Evolutionary conservation across 2,888 invertebrate genomes (phyloP).

Genomic region (Caenorhabditis afra): DNA sequence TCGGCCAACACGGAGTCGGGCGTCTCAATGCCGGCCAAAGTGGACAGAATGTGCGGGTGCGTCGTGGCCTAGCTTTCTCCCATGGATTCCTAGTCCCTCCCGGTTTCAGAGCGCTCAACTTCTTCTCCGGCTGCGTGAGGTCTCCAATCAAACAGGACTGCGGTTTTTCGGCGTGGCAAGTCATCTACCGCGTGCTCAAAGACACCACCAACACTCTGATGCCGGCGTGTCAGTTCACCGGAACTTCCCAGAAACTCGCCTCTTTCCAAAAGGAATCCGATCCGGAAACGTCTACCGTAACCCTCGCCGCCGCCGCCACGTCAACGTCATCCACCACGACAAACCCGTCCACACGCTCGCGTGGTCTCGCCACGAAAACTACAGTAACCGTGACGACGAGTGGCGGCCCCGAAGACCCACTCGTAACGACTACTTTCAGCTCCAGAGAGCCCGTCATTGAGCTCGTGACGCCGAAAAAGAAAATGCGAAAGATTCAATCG

Average conservation of each 20-base stretch:
- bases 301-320: slow-evolving; percentile 12
- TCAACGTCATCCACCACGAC: not conserved
- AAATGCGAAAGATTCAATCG: slow-evolving; percentile 35
- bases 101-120: slow-evolving; percentile 78
- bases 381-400: slow-evolving; percentile 17
- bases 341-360: slow-evolving; percentile 6
- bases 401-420: not conserved
- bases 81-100: not conserved
- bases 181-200: slow-evolving; percentile 78
- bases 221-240: slow-evolving; percentile 79
- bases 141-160: slow-evolving; percentile 74
- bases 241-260: slow-evolving; percentile 61
- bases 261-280: slow-evolving; percentile 50
- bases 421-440: slow-evolving; percentile 13
- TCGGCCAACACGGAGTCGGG: slow-evolving; percentile 73
- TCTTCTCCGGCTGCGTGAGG: slow-evolving; percentile 77
- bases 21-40: slow-evolving; percentile 73
- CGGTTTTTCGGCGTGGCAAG: slow-evolving; percentile 73
- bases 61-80: slow-evolving; percentile 19
- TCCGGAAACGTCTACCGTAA: not conserved
- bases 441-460: slow-evolving; percentile 5
- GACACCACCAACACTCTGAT: slow-evolving; percentile 80
- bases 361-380: not conserved
- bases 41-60: slow-evolving; percentile 79
- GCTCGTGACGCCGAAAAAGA: slow-evolving; percentile 30